A percentile compares a stretch with the other conserved stretches of the same genome.
phyloP scores from a whole-genome alignment of 2,113 vertebrate species.

The Rana temporaria region DNA sequence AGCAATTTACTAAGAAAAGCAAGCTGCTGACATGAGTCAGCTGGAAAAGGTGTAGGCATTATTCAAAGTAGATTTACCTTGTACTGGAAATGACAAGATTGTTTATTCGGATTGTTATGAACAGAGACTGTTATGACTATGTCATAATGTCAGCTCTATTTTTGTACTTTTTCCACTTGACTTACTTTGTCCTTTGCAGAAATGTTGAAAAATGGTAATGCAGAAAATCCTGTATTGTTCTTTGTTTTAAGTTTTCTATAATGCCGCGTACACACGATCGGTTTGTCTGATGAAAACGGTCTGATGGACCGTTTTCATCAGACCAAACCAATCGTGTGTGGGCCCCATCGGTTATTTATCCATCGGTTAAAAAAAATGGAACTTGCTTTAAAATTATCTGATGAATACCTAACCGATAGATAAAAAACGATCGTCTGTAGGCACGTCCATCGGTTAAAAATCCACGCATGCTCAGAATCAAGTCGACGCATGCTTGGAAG shows the following conservation, averaged over 20 bases:
- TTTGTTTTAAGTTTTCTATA: not conserved
- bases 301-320: too few species aligned
- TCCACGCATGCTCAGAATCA: too few species aligned
- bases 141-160: constrained; percentile 48
- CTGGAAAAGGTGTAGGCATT: constrained; percentile 44
- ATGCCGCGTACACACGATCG: too few species aligned
- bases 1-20: constrained; percentile 46
- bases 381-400: too few species aligned
- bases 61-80: constrained; percentile 49
- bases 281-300: too few species aligned
- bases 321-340: too few species aligned
- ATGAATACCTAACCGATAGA: too few species aligned
- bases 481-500: too few species aligned
- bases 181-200: constrained; percentile 10
- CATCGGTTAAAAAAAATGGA: too few species aligned
- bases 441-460: too few species aligned
- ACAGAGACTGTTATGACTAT: constrained; percentile 28
- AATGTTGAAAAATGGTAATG: not conserved
- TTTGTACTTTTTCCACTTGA: constrained; percentile 43
- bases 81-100: constrained; percentile 41
- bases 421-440: too few species aligned
- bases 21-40: constrained; percentile 46
- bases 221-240: not conserved
- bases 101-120: constrained; percentile 46
- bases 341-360: too few species aligned